A percentile compares a stretch with the other conserved stretches of the same genome.
Conservation (phyloP, 2,888 invertebrate species). For the Acronicta psi region DNA sequence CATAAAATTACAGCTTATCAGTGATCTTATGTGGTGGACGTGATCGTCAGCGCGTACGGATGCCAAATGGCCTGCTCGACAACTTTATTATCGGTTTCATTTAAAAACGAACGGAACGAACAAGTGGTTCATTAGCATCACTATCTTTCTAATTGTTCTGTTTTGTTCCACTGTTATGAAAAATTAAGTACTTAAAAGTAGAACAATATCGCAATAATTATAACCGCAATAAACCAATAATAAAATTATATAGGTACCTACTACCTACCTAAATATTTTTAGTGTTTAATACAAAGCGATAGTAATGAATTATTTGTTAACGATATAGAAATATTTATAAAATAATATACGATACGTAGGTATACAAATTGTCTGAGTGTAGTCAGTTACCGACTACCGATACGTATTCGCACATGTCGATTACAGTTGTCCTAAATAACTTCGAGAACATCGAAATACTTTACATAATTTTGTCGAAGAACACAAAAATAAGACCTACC, state of each 20-base stretch:
- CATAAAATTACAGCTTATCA: neutral
- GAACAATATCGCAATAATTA: neutral
- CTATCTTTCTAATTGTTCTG: constrained; percentile 34
- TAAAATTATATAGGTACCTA: too few relatives aligned
- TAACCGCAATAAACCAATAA: neutral
- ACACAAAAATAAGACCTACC: too few relatives aligned
- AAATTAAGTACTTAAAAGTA: neutral
- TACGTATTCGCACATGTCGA: too few relatives aligned
- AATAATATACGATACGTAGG: too few relatives aligned
- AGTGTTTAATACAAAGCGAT: neutral
- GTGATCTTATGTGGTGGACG: constrained; percentile 46
- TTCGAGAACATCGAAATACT: too few relatives aligned
- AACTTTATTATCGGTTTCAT: constrained; percentile 62
- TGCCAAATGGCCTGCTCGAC: constrained; percentile 52
- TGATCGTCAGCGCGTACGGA: constrained; percentile 52
- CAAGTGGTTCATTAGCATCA: constrained; percentile 47
- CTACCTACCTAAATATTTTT: too few relatives aligned
- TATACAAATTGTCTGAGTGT: too few relatives aligned
- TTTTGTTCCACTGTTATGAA: constrained; percentile 47
- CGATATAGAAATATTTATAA: too few relatives aligned
- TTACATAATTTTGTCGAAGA: neutral
- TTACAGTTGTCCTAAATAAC: too few relatives aligned
- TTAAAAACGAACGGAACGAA: constrained; percentile 62
- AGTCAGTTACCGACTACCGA: too few relatives aligned
- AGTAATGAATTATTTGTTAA: neutral